Conservation (phyloP, 1,140 invertebrate species). For the Macrotrachela quadricornifera region DNA sequence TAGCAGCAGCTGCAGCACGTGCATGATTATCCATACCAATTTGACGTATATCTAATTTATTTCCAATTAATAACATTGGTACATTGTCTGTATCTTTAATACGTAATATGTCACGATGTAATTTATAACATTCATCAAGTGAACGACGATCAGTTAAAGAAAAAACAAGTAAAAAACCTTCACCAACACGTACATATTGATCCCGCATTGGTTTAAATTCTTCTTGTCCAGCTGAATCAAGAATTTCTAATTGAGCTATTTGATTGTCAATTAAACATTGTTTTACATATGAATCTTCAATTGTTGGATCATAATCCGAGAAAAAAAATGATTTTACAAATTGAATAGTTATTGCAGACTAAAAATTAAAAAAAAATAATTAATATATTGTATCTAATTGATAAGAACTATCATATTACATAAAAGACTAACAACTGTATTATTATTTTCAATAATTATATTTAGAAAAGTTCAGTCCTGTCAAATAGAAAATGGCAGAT, state of each 20-base stretch:
- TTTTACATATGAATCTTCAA: neutral
- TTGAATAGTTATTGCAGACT: no score
- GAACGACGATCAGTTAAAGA: slow-evolving; percentile 71
- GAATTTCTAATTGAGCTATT: slow-evolving; percentile 32
- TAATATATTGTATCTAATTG: no score
- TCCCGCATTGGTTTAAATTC: slow-evolving; percentile 83
- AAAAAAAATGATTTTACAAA: neutral
- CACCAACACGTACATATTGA: slow-evolving; percentile 57
- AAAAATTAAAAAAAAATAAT: no score
- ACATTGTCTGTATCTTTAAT: neutral
- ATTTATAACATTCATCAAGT: slow-evolving; percentile 51
- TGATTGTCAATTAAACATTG: neutral
- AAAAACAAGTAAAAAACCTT: slow-evolving; percentile 46
- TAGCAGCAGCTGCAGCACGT: neutral
- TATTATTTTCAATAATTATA: no score
- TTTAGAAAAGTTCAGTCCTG: no score
- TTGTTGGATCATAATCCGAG: neutral
- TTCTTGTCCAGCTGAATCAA: slow-evolving; percentile 90
- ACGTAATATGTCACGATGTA: neutral
- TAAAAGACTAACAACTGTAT: no score
- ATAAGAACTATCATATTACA: no score
- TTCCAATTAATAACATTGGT: neutral
- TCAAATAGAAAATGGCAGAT: no score
- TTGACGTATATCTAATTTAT: neutral
- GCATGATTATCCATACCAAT: neutral